phyloP scores from a whole-genome alignment of 2,113 vertebrate genomes.

The mouse (Mus musculus) region GRCm39 chr10:120485501-120486000 shows the following conservation, averaged over 20 bases:
- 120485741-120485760: constrained; percentile 8
- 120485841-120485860: neutral
- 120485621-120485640: neutral
- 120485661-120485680: constrained; percentile 14
- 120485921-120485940: neutral
- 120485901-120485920: neutral
- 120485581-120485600: neutral
- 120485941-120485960: constrained; percentile 1
- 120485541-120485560: too few species aligned
- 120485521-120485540: neutral
- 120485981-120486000: neutral
- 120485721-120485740: neutral
- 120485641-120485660: constrained; percentile 43
- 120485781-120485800: neutral
- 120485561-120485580: neutral
- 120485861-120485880: neutral
- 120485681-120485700: neutral
- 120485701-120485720: neutral
- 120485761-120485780: neutral
- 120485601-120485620: too few species aligned
- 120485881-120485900: neutral
- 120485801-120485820: neutral
- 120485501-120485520: too few species aligned
- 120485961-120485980: neutral
- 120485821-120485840: neutral